These are phyloP conservation scores for Ceraclea dissimilis DNA, from an alignment of 2,888 invertebrate genomes.

Conservation along the genomic window DNA sequence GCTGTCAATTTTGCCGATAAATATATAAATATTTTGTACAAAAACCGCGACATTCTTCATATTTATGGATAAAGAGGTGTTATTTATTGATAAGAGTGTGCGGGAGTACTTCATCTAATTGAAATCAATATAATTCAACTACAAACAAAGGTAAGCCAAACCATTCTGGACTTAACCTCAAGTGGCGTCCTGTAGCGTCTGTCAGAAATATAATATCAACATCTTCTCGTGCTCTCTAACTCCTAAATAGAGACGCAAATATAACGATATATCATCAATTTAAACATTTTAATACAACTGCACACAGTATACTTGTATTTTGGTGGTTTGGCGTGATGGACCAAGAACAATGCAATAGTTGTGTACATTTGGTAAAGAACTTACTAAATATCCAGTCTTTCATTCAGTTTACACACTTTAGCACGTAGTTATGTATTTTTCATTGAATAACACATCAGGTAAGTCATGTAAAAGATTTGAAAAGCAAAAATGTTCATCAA, in stretches of 20 bases:
- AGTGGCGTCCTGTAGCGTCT: conserved; percentile 50
- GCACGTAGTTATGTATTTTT: no score
- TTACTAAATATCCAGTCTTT: no score
- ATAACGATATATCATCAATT: not conserved
- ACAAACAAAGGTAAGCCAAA: conserved; percentile 52
- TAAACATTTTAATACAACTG: not conserved
- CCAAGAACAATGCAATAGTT: not conserved
- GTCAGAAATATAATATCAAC: conserved; percentile 40
- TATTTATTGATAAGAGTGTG: conserved; percentile 39
- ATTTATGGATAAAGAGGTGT: conserved; percentile 45
- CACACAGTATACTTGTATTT: not conserved
- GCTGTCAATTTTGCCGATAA: conserved; percentile 47
- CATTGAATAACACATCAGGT: no score
- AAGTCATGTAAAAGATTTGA: no score
- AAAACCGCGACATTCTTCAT: conserved; percentile 45
- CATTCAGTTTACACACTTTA: no score
- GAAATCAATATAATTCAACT: conserved; percentile 51
- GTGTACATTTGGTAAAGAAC: not conserved
- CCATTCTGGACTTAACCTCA: conserved; percentile 47
- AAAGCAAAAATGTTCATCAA: no score
- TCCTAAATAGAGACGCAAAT: no score
- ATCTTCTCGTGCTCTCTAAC: conserved; percentile 8
- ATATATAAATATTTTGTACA: conserved; percentile 48
- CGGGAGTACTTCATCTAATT: conserved; percentile 44
- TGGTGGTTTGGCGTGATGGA: not conserved